phyloP scores from a whole-genome alignment of 1,140 invertebrate species.

The Zelostemma sp. region DNA sequence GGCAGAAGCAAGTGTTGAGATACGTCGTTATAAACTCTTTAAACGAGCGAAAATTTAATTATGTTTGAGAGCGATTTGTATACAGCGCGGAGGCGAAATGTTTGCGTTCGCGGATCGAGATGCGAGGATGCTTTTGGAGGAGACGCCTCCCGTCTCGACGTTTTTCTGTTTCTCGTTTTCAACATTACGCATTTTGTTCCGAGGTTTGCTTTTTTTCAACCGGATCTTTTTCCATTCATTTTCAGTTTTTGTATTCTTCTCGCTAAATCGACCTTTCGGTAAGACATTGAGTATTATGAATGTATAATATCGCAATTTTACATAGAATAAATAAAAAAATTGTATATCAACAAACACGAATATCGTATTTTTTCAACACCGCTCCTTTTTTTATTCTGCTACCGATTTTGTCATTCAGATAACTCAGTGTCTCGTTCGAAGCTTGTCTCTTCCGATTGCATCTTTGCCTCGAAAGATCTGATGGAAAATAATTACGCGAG shows the following conservation, averaged over 20 bases:
- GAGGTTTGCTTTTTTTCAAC: slow-evolving; percentile 40
- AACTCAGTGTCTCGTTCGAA: slow-evolving; percentile 42
- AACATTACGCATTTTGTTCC: slow-evolving; percentile 48
- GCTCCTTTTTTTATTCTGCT: slow-evolving; percentile 34
- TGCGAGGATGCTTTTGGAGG: slow-evolving; percentile 31
- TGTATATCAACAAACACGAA: slow-evolving; percentile 40
- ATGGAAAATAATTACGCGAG: slow-evolving; percentile 17
- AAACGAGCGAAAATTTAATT: slow-evolving; percentile 42
- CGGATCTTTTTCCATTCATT: slow-evolving; percentile 27
- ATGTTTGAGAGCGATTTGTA: slow-evolving; percentile 13
- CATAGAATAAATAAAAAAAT: slow-evolving; percentile 49
- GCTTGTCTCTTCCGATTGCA: slow-evolving; percentile 42
- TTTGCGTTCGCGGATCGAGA: slow-evolving; percentile 1
- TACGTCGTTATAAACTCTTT: slow-evolving; percentile 54
- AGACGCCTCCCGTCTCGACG: slow-evolving; percentile 15
- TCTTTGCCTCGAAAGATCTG: slow-evolving; percentile 28
- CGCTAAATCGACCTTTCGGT: slow-evolving; percentile 14
- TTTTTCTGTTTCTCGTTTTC: slow-evolving; percentile 47
- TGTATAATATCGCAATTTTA: slow-evolving; percentile 52
- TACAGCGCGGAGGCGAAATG: slow-evolving; percentile 3
- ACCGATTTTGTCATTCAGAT: too few relatives aligned
- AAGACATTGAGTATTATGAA: slow-evolving; percentile 51
- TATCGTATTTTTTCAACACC: slow-evolving; percentile 33
- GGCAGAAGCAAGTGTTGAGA: slow-evolving; percentile 67
- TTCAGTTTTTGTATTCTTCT: slow-evolving; percentile 48